These are phyloP conservation scores for Scopus umbretta DNA, from an alignment of 2,113 vertebrate species.

Conservation along the genomic window DNA sequence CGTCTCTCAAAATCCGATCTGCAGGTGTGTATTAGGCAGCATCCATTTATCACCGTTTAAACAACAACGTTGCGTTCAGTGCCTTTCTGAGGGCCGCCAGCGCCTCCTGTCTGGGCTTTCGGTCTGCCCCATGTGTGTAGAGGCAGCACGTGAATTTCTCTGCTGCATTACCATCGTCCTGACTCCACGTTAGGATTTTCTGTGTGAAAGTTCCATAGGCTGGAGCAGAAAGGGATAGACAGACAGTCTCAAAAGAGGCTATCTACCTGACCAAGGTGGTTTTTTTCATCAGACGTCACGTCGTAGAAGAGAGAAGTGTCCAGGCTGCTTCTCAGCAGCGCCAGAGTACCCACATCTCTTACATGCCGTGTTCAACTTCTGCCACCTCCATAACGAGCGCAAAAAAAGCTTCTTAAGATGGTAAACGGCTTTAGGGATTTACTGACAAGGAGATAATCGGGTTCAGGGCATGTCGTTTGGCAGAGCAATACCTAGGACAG, in stretches of 20 bases:
- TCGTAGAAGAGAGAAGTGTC: background rate
- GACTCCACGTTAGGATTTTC: background rate
- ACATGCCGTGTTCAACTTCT: background rate
- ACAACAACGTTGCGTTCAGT: background rate
- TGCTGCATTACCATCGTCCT: background rate
- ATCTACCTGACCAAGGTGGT: background rate
- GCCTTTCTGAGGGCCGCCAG: background rate
- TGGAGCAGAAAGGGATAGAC: background rate
- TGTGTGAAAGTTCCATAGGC: background rate
- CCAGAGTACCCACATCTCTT: background rate
- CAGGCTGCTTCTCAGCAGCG: background rate
- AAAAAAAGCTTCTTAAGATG: constrained; percentile 7
- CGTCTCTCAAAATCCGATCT: background rate
- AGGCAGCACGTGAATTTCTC: background rate
- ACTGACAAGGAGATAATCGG: background rate
- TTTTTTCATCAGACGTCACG: background rate
- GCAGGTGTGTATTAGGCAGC: background rate
- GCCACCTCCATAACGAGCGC: background rate
- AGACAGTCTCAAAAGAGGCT: background rate
- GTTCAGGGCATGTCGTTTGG: background rate
- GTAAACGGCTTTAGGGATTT: background rate
- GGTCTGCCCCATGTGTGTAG: background rate
- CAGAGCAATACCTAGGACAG: background rate
- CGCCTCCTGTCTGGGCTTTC: background rate
- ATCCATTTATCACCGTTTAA: background rate